Conservation (phyloP, 2,797 vertebrate genomes). For the Macrochelys suwanniensis region DNA sequence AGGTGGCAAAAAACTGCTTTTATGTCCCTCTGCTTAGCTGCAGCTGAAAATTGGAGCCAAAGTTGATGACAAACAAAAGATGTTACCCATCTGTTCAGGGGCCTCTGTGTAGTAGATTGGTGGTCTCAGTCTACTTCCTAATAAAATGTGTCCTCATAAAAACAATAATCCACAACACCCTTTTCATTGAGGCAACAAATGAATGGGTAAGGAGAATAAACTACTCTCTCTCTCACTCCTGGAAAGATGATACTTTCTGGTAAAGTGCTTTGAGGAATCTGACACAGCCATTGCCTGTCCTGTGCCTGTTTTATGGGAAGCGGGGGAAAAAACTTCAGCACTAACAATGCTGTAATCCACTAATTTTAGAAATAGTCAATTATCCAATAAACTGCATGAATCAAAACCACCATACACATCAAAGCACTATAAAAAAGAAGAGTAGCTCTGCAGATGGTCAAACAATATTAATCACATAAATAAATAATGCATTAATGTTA, state of each 20-base stretch:
- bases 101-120: neutral
- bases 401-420: neutral
- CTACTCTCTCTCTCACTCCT: neutral
- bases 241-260: neutral
- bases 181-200: neutral
- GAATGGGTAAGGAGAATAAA: neutral
- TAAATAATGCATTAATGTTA: neutral
- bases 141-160: neutral
- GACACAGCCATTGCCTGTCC: rapidly evolving
- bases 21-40: neutral
- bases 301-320: rapidly evolving
- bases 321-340: neutral
- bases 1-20: too few species aligned
- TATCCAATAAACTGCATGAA: rapidly evolving
- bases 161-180: rapidly evolving
- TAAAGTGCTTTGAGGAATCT: neutral
- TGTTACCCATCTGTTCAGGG: neutral
- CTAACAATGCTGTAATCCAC: neutral
- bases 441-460: neutral
- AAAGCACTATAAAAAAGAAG: neutral
- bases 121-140: neutral
- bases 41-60: neutral
- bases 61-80: neutral
- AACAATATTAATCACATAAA: neutral
- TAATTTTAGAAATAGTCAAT: neutral